Base-by-base conservation (phyloP, 1,140 invertebrate genomes). In the Forficula auricularia region DNA sequence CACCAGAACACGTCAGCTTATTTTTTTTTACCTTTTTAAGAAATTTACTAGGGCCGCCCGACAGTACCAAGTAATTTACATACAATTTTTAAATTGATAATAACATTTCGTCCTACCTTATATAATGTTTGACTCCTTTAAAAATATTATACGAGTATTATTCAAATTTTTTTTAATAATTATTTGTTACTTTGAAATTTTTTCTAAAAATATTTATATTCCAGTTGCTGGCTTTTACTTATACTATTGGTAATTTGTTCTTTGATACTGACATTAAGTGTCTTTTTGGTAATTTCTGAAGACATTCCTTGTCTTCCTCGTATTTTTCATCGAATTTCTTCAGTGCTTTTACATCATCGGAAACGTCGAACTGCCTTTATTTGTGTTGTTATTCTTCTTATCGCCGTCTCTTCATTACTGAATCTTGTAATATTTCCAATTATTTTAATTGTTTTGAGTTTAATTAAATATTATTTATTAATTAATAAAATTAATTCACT, bases 241-340 rank as follows among this genome's bases (percentile, higher is more conserved):
- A 10, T 27, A 27, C 22, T 27, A 27, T 44, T 15, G 10, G 14
- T 40, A 30, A 2, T 52, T 38, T 8, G 10, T 30, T 34, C 33
- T 13, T 41, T 80, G 1, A 55, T 81, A 3, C 61, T 87, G 27
- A 67, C 70, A 12, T 59, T 69, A 1, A 78, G 76, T 3, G 75
- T 81, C 31, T 57, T 82, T 7, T 55, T 87, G 10, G 82, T 87
- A 8, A 85, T 90, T 82, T 80, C 82, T 1, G 84, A 87, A 54
- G 83, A 88, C 58, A 84, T 86, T 57, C 66, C 73, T 35, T 67
- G 71, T 19, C 55, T 79, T 2, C 73, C 78, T 1, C 61, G 62
- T 13, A 66, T 61, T 33, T 57, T 89, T 1, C 73, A 77, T 38
- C 66, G 67, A n/a, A 70, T 78, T 13, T 86, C 83, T 0, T 75